Evolutionary conservation across 2,113 vertebrate genomes (phyloP).

Genomic region (Argyrosomus japonicus): DNA sequence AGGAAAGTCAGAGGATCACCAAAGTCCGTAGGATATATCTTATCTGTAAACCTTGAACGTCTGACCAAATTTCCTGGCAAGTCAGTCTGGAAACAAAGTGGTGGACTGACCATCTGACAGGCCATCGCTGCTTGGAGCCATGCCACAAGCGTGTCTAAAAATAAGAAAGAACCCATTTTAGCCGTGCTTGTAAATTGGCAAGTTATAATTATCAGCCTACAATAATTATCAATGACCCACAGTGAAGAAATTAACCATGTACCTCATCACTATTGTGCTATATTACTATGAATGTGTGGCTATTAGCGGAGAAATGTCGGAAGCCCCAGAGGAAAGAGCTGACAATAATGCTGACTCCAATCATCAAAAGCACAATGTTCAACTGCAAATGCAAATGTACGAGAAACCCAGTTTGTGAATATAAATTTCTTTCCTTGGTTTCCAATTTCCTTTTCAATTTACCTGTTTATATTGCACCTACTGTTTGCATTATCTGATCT

Average conservation of each 20-base stretch:
- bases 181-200: not conserved
- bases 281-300: not conserved
- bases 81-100: not conserved
- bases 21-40: not conserved
- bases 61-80: not conserved
- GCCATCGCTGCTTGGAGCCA: not conserved
- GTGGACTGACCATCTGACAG: not conserved
- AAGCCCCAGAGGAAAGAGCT: conserved; percentile 37
- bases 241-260: conserved; percentile 12
- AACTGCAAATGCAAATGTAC: conserved; percentile 34
- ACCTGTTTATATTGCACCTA: conserved; percentile 61
- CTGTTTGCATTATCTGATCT: conserved; percentile 70
- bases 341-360: conserved; percentile 46
- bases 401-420: conserved; percentile 31
- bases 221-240: conserved; percentile 18
- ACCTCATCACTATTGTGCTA: conserved; percentile 27
- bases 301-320: conserved; percentile 29
- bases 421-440: conserved; percentile 33
- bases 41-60: not conserved
- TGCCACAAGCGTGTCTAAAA: not conserved
- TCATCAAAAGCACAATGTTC: conserved; percentile 35
- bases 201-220: conserved; percentile 8
- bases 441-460: conserved; percentile 66
- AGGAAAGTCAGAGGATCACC: not conserved
- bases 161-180: not conserved